A percentile compares a stretch with the other conserved stretches of the same genome.
Evolutionary conservation across 1,140 invertebrate species (phyloP).

Genomic region (Papilio xuthus): DNA sequence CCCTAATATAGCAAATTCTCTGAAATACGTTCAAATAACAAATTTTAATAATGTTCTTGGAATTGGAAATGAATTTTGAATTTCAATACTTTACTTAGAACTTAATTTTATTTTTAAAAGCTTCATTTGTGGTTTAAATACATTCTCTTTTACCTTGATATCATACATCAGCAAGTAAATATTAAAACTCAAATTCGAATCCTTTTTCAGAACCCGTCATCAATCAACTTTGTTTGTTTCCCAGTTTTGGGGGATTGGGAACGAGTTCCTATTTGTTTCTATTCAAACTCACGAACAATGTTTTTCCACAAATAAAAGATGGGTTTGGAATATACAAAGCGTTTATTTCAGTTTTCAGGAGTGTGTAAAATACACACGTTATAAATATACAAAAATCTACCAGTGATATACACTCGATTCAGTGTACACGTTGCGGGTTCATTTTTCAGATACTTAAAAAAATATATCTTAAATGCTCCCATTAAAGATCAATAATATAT

Average conservation of each 20-base stretch:
- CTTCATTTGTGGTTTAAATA: too few species aligned
- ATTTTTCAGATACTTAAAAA: not conserved
- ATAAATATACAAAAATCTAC: not conserved
- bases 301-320: conserved; percentile 10
- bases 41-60: not conserved
- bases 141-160: not conserved
- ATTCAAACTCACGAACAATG: conserved; percentile 15
- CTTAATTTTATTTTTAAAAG: not conserved
- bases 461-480: not conserved
- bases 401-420: not conserved
- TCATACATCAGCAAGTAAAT: not conserved
- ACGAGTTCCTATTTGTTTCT: conserved; percentile 25
- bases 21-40: not conserved
- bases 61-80: not conserved
- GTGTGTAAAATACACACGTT: not conserved
- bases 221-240: conserved; percentile 14
- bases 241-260: conserved; percentile 15
- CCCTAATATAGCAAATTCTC: not conserved
- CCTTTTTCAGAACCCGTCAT: conserved; percentile 12
- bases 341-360: conserved; percentile 18
- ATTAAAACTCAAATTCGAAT: conserved; percentile 4
- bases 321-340: not conserved
- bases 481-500: too few species aligned
- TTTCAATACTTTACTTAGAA: not conserved
- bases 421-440: not conserved